Evolutionary conservation across 2,888 invertebrate species (phyloP).

Genomic region (Chirona hameri): DNA sequence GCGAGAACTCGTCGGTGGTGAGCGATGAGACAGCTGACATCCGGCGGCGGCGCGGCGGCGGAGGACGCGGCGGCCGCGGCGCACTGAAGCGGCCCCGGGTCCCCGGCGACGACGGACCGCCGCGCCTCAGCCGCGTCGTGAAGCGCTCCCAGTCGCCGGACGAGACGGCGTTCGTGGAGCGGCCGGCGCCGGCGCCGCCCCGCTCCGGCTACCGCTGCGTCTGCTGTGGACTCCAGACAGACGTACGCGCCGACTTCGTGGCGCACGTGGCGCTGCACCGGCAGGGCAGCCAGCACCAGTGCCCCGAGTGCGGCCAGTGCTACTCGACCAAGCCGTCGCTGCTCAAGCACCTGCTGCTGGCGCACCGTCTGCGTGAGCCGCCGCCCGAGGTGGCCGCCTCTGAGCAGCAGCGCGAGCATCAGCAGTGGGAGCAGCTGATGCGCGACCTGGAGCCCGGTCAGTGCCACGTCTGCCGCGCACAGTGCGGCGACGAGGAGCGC

Average conservation of each 20-base stretch:
- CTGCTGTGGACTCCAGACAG: conserved; percentile 3
- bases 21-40: background rate
- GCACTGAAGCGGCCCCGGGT: background rate
- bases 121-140: background rate
- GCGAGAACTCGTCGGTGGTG: background rate
- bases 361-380: conserved; percentile 1
- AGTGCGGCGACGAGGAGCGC: background rate
- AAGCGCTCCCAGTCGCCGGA: background rate
- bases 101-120: background rate
- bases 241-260: conserved; percentile 12
- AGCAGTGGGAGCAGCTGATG: background rate
- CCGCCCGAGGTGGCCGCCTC: conserved; percentile 27
- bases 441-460: background rate
- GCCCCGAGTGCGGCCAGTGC: conserved; percentile 28
- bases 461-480: conserved; percentile 12
- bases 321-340: background rate
- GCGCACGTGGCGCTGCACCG: conserved; percentile 26
- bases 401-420: background rate
- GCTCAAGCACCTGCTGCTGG: conserved; percentile 23
- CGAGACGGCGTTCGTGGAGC: conserved; percentile 12
- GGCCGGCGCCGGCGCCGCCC: conserved; percentile 2
- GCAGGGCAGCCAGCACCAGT: conserved; percentile 27
- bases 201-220: conserved; percentile 12
- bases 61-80: background rate
- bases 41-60: background rate